Percentiles rank a stretch among this genome's conserved stretches.
Conservation (phyloP, 1,140 invertebrate species). For the Chironomus striatipennis region DNA sequence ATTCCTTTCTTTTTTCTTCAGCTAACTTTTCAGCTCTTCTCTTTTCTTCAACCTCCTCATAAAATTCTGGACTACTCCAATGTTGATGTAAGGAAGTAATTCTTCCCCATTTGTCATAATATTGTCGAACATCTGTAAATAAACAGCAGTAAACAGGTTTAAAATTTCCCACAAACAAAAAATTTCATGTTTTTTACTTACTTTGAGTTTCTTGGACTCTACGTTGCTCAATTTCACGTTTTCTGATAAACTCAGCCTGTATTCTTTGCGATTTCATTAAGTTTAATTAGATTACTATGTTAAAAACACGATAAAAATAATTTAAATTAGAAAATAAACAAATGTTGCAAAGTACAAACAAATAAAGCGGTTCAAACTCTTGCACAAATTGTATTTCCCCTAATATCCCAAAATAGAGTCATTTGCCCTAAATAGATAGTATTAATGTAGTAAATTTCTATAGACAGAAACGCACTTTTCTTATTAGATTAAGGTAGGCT, state of each 20-base stretch:
- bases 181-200: constrained; percentile 38
- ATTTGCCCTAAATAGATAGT: too few relatives aligned
- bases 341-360: background rate
- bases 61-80: constrained; percentile 45
- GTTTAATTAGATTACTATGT: background rate
- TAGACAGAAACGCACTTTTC: too few relatives aligned
- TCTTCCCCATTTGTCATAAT: constrained; percentile 43
- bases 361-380: too few relatives aligned
- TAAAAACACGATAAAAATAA: background rate
- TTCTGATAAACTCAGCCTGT: constrained; percentile 17
- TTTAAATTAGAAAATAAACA: background rate
- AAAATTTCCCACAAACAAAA: constrained; percentile 37
- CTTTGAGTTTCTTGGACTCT: constrained; percentile 39
- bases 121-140: constrained; percentile 28
- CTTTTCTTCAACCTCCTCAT: constrained; percentile 40
- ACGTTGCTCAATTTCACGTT: constrained; percentile 33
- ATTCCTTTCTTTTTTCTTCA: constrained; percentile 39
- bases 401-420: too few relatives aligned
- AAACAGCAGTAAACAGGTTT: background rate
- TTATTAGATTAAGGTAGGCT: too few relatives aligned
- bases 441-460: too few relatives aligned
- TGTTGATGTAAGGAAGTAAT: constrained; percentile 35
- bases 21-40: constrained; percentile 34
- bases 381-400: too few relatives aligned
- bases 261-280: constrained; percentile 24